Base-by-base conservation (phyloP, 2,797 vertebrate species). In the Arnoldichthys spilopterus region DNA sequence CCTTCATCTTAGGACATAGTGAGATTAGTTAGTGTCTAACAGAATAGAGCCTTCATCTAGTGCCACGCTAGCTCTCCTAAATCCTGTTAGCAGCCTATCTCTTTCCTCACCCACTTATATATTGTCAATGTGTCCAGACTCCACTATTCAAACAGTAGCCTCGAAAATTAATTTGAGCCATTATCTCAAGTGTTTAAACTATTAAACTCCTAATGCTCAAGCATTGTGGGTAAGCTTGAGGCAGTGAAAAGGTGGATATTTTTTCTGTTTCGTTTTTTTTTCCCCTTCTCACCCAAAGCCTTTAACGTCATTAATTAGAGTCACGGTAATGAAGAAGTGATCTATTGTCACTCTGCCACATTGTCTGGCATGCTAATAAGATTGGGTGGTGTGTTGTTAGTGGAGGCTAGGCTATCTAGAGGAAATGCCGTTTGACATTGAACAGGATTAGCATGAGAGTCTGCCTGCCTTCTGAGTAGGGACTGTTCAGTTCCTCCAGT, bases 121-220 rank as follows among this genome's bases (percentile, higher is more conserved):
- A 87, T 88, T 92, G 90, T 87, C 84, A 86, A 85, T 87, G 84
- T 86, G 87, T 85, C 83, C 79, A 85, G 85, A 86, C 86, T 76
- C 26, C 1, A 7, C 84, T 85, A 89, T 90, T 91, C 91, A 85
- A 87, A 85, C 83, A 86, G 83, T 84, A 91, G 90, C 91, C 82
- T 90, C 82, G 84, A 67, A 93, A 94, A 93, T 94, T 93, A 93
- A 94, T 94, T 94, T 93, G 86, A 86, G 83, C 88, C 84, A 91
- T 93, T 93, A 90, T 91, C 91, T 92, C 86, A 87, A 91, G 86
- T 89, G 87, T 71, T 85, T 84, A 81, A 86, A 85, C 89, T 88
- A 89, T 83, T 85, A 91, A 91, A 90, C 91, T 91, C 78, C 69
- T 81, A 81, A 62, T 82, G 72, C 63, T 69, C 68, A n/a, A 68